These are phyloP conservation scores for Macrotrachela quadricornifera DNA, from an alignment of 1,140 invertebrate species.

Conservation along the genomic window DNA sequence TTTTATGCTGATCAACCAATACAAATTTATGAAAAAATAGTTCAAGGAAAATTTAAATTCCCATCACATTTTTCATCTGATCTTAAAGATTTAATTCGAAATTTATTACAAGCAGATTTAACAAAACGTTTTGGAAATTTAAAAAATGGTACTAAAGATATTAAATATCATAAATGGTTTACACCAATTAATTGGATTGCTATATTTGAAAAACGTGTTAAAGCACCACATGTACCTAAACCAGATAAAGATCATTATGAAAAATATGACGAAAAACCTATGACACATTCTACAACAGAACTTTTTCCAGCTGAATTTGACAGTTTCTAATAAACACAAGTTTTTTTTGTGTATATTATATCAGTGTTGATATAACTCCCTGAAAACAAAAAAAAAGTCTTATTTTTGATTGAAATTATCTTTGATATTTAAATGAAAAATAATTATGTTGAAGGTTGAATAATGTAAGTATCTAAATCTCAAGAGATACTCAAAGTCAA, in stretches of 20 bases:
- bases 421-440: no score
- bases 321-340: no score
- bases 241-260: constrained; percentile 92
- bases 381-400: no score
- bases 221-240: constrained; percentile 34
- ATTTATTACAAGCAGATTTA: constrained; percentile 86
- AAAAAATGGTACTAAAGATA: constrained; percentile 95
- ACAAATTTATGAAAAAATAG: constrained; percentile 63
- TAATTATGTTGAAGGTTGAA: no score
- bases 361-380: no score
- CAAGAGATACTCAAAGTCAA: no score
- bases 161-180: constrained; percentile 98
- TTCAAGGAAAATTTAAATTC: constrained; percentile 47
- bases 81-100: constrained; percentile 82
- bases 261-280: constrained; percentile 87
- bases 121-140: constrained; percentile 96
- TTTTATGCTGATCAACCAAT: constrained; percentile 32
- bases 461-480: no score
- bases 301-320: no score
- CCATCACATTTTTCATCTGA: constrained; percentile 48
- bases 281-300: constrained; percentile 64
- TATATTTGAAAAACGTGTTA: constrained; percentile 80
- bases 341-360: no score
- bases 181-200: constrained; percentile 94
- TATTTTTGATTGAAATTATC: no score